phyloP scores from a whole-genome alignment of 2,113 vertebrate genomes.

The Solenodon paradoxus region DNA sequence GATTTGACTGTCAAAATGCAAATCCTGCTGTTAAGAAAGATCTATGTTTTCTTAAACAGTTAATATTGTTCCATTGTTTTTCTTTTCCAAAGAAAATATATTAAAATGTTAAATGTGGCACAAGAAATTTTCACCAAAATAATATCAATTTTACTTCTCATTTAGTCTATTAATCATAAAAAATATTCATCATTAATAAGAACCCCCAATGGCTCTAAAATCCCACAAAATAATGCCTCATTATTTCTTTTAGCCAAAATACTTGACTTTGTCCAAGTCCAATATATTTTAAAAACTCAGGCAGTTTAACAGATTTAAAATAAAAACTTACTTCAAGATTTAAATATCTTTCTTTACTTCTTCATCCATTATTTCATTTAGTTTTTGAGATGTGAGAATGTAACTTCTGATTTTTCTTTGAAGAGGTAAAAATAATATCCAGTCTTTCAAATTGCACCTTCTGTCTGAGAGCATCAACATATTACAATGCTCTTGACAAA shows the following conservation, averaged over 20 bases:
- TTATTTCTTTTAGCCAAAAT: slow-evolving; percentile 1
- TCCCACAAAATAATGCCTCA: background rate
- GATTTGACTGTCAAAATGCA: background rate
- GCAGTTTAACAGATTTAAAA: background rate
- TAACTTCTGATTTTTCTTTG: background rate
- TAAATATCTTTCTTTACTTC: background rate
- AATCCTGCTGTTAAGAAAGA: background rate
- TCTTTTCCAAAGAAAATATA: background rate
- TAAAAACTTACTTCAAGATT: background rate
- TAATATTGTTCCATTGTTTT: background rate
- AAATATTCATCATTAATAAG: background rate
- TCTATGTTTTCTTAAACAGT: background rate
- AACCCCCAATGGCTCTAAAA: background rate
- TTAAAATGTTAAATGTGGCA: slow-evolving; percentile 4
- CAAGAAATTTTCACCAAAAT: background rate
- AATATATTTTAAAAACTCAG: background rate
- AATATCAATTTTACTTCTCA: background rate
- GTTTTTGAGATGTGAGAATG: background rate
- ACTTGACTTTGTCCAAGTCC: background rate
- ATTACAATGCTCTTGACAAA: background rate
- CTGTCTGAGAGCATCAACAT: background rate
- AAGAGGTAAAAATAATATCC: background rate
- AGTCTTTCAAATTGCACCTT: background rate
- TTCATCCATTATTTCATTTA: slow-evolving; percentile 1
- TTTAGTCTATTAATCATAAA: background rate